phyloP scores from a whole-genome alignment of 2,888 invertebrate genomes.

The Epistrophe eligans region DNA sequence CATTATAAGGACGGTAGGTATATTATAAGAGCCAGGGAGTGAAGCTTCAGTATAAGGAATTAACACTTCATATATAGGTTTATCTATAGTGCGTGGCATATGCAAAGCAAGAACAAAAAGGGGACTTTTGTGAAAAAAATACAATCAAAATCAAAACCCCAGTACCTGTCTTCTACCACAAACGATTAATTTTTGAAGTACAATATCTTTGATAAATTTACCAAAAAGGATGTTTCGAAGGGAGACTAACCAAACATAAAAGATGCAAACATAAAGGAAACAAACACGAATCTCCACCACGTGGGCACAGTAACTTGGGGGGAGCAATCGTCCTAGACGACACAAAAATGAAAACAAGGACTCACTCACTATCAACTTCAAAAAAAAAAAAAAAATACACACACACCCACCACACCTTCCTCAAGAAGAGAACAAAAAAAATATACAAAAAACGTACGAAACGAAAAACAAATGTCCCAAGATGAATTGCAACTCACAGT shows the following conservation, averaged over 20 bases:
- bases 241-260: slow-evolving; percentile 16
- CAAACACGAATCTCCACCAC: slow-evolving; percentile 48
- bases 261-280: slow-evolving; percentile 38
- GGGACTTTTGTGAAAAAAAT: slow-evolving; percentile 10
- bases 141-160: slow-evolving; percentile 2
- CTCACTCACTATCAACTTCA: neutral
- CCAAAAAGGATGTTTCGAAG: slow-evolving; percentile 22
- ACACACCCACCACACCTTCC: slow-evolving; percentile 14
- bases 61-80: slow-evolving; percentile 65
- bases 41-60: slow-evolving; percentile 60
- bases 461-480: slow-evolving; percentile 74
- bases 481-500: slow-evolving; percentile 75
- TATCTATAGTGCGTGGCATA: slow-evolving; percentile 64
- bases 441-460: slow-evolving; percentile 4
- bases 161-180: too few species aligned
- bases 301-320: slow-evolving; percentile 40
- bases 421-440: neutral
- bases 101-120: slow-evolving; percentile 15
- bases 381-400: neutral
- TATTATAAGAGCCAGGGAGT: neutral
- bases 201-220: slow-evolving; percentile 67
- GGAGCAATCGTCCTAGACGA: neutral
- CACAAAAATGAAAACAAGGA: slow-evolving; percentile 37
- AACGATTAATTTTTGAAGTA: slow-evolving; percentile 64
- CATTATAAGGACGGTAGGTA: slow-evolving; percentile 51